These are phyloP conservation scores for Trematocara nigrifrons DNA, from an alignment of 2,113 vertebrate species.

Conservation along the genomic window DNA sequence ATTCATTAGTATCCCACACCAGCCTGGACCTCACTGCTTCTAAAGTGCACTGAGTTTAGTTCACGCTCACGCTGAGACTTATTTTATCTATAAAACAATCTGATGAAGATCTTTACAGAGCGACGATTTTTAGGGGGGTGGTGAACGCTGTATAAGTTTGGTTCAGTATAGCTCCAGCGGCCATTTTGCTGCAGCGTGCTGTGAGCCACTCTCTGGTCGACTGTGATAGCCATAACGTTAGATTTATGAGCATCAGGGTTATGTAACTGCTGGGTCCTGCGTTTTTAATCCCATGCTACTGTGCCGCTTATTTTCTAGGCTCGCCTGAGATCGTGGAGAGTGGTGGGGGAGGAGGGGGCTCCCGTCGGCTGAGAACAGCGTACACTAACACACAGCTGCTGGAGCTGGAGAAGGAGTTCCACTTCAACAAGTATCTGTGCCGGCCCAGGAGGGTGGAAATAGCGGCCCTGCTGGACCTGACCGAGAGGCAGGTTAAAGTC, in stretches of 20 bases:
- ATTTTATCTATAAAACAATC: conserved; percentile 5
- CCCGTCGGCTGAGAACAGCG: conserved; percentile 92
- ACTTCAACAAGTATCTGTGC: conserved; percentile 99
- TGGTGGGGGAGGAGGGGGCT: conserved; percentile 76
- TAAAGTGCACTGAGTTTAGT: conserved; percentile 80
- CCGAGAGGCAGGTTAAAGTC: conserved; percentile 97
- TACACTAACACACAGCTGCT: conserved; percentile 99
- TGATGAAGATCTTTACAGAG: background rate
- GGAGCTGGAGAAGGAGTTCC: conserved; percentile 99
- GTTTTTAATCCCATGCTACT: conserved; percentile 69
- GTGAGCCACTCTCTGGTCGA: background rate
- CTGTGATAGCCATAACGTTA: background rate
- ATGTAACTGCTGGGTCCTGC: conserved; percentile 66
- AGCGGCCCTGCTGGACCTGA: conserved; percentile 93
- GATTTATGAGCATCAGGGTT: conserved; percentile 14
- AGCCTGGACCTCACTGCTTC: conserved; percentile 67
- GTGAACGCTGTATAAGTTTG: background rate
- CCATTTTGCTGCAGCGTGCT: conserved; percentile 64
- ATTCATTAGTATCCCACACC: conserved; percentile 88
- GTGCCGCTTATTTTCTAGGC: conserved; percentile 80
- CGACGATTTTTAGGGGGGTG: background rate
- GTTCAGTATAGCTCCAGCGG: conserved; percentile 44
- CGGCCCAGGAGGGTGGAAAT: conserved; percentile 95
- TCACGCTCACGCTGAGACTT: conserved; percentile 60
- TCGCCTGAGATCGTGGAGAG: conserved; percentile 88